A percentile compares a stretch with the other conserved stretches of the same genome.
Evolutionary conservation across 2,888 invertebrate genomes (phyloP).

Genomic region (Tolmerus cingulatus): DNA sequence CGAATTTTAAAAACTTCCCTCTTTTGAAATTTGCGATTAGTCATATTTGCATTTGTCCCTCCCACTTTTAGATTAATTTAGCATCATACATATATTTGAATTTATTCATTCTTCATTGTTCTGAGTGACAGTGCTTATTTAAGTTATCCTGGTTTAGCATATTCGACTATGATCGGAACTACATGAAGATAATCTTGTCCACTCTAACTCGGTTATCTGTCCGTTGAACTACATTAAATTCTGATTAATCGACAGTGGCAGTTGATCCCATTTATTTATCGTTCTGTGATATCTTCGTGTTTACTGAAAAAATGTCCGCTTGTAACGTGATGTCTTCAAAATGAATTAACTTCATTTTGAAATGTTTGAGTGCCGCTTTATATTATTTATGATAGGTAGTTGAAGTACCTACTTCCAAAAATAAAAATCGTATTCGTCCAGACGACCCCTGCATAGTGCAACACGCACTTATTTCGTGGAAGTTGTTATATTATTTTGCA

Average conservation of each 20-base stretch:
- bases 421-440: background rate
- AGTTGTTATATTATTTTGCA: background rate
- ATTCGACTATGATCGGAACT: background rate
- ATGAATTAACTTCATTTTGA: background rate
- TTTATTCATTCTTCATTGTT: background rate
- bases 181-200: background rate
- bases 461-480: background rate
- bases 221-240: background rate
- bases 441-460: background rate
- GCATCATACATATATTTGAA: background rate
- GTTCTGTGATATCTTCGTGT: background rate
- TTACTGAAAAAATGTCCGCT: background rate
- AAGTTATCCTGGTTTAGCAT: background rate
- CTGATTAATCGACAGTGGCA: background rate
- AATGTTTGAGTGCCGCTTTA: background rate
- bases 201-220: background rate
- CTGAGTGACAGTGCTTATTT: background rate
- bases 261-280: background rate
- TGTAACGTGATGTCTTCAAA: background rate
- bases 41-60: background rate
- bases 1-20: background rate
- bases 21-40: background rate
- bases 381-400: background rate
- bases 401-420: background rate
- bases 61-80: background rate